Evolutionary conservation across 1,140 invertebrate genomes (phyloP).

Genomic region (Zaprionus vittiger): DNA sequence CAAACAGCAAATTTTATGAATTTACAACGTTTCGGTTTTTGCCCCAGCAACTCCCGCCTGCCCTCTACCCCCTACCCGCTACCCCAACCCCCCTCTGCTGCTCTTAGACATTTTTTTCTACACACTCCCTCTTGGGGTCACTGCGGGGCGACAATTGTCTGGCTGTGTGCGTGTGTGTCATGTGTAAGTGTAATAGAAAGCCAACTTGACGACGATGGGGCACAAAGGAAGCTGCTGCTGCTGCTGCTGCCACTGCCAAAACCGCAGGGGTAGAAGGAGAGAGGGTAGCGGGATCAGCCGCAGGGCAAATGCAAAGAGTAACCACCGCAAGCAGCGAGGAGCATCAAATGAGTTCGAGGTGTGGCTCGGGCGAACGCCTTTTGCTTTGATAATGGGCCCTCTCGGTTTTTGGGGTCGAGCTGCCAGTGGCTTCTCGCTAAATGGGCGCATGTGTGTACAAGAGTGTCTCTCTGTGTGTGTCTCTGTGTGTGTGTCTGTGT

Average conservation of each 20-base stretch:
- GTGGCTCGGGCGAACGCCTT: conserved; percentile 61
- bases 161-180: conserved; percentile 59
- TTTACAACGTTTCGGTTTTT: conserved; percentile 78
- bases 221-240: conserved; percentile 62
- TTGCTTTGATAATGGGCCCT: conserved; percentile 74
- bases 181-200: conserved; percentile 81
- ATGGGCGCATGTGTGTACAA: conserved; percentile 2
- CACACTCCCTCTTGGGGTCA: conserved; percentile 59
- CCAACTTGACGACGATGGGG: conserved; percentile 61
- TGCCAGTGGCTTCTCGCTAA: conserved; percentile 56
- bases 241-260: conserved; percentile 28
- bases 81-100: not conserved
- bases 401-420: conserved; percentile 64
- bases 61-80: not conserved
- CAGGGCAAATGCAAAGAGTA: conserved; percentile 78
- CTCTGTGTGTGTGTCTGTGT: conserved; percentile 12
- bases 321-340: conserved; percentile 76
- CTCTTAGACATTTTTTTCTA: conserved; percentile 44
- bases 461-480: conserved; percentile 24
- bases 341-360: conserved; percentile 71
- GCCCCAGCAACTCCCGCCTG: conserved; percentile 15
- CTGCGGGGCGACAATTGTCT: conserved; percentile 75
- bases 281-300: conserved; percentile 36
- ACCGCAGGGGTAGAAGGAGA: conserved; percentile 46
- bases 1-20: conserved; percentile 83